Base-by-base conservation (phyloP, 2,888 invertebrate genomes). In the Leucozona laternaria region DNA sequence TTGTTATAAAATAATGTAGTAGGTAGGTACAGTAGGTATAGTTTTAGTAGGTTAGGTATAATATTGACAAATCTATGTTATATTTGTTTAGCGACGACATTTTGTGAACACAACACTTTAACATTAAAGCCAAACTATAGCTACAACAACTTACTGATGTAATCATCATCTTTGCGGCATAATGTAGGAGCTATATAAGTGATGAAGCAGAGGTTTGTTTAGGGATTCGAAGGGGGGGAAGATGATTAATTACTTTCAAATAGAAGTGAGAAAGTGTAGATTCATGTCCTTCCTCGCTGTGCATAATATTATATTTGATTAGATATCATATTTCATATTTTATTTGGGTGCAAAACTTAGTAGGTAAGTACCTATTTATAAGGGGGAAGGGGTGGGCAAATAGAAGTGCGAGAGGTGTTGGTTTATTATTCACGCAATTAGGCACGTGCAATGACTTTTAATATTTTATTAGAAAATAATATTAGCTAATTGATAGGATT, bases 81-180 rank as follows among this genome's bases (percentile, higher is more conserved):
- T 85, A 78, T 85, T 85, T 85, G 77, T 72, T 62, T 73, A 72
- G 68, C 80, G 85, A 73, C 72, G 57, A 76, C 72, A 72, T 77
- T 85, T 72, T 85, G 80, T 85, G 85, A 72, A 85, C 80, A 85
- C 62, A 85, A 85, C 85, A 85, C 85, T 85, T 81, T 48, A 81
- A 80, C 84, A 76, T 76, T 76, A 71, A 80, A 71, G 76, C 58
- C 71, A 84, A 60, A 40, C 60, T 40, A 31, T 31, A 37, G 13
- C 34, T 31, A 57, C 80, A 76, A 66, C 68, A 37, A 68, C 31
- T 66, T 66, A 66, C 66, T 66, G 66, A 31, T 20, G 53, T 68
- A 68, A 68, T 68, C 68, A 50, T 68, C 68, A 68, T 68, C 68
- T 68, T 68, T 68, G 68, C 10, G 68, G 68, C 25, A 34, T 28